These are phyloP conservation scores for Pinctada fucata DNA, from an alignment of 2,888 invertebrate genomes.

Conservation along the genomic window DNA sequence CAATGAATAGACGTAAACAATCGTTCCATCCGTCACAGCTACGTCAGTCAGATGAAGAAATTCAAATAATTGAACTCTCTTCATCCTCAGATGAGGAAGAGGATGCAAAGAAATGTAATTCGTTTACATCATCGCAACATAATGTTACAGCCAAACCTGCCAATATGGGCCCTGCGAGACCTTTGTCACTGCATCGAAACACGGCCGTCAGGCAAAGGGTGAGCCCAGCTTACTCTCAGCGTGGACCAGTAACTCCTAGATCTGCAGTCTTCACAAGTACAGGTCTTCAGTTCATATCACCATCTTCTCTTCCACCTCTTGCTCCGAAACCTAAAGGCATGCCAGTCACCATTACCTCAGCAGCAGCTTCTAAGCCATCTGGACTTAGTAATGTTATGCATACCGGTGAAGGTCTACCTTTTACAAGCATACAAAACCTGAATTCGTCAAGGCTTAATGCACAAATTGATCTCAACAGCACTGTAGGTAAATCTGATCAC, in stretches of 20 bases:
- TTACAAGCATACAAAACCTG: background rate
- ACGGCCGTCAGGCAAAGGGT: background rate
- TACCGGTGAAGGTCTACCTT: background rate
- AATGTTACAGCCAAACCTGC: background rate
- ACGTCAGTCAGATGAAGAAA: slow-evolving; percentile 19
- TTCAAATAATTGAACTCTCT: slow-evolving; percentile 41
- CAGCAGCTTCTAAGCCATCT: too few species aligned
- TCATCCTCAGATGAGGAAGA: slow-evolving; percentile 37
- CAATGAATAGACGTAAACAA: slow-evolving; percentile 32
- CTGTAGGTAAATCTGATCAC: background rate
- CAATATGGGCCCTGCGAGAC: background rate
- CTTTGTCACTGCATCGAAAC: background rate
- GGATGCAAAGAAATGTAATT: slow-evolving; percentile 7
- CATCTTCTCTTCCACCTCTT: background rate
- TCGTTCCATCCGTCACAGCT: slow-evolving; percentile 27
- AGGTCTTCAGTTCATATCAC: background rate
- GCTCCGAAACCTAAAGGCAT: background rate
- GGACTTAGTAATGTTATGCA: background rate
- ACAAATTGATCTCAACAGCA: background rate
- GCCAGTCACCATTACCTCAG: background rate
- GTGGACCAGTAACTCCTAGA: background rate
- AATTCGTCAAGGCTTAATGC: background rate
- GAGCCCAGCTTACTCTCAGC: background rate
- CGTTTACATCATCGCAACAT: slow-evolving; percentile 9
- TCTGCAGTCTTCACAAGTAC: background rate